These are phyloP conservation scores for Oxycera nigricornis DNA, from an alignment of 2,888 invertebrate genomes.

Conservation along the genomic window DNA sequence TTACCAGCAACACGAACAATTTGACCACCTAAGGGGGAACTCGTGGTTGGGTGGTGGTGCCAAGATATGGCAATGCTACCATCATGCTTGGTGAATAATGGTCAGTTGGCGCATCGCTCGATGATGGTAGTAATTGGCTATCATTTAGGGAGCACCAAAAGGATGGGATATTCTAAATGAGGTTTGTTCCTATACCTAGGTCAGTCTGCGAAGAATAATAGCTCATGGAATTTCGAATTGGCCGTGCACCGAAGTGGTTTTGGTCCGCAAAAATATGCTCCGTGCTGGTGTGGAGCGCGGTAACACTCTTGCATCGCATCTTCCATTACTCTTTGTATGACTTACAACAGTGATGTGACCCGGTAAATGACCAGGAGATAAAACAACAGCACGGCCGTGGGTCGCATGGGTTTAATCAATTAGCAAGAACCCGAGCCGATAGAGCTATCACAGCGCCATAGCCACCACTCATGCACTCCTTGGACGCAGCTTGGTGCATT, in stretches of 20 bases:
- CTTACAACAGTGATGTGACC: background rate
- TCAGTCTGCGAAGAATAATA: background rate
- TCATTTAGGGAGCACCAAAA: too few species aligned
- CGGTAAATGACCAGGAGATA: constrained; percentile 10
- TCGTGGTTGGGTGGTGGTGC: background rate
- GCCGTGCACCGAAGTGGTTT: background rate
- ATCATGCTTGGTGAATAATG: too few species aligned
- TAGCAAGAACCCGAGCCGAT: constrained; percentile 12
- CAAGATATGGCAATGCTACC: background rate
- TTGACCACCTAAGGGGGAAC: constrained; percentile 20
- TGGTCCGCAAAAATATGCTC: too few species aligned
- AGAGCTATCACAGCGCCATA: constrained; percentile 27
- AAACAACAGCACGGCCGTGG: constrained; percentile 1
- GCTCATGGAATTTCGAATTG: background rate
- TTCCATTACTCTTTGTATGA: background rate
- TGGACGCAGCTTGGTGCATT: constrained; percentile 25
- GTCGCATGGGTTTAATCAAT: constrained; percentile 30
- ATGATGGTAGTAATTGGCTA: too few species aligned
- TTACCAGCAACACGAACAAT: constrained; percentile 34
- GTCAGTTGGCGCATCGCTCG: too few species aligned
- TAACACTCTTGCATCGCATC: background rate
- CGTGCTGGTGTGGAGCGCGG: background rate
- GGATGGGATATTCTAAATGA: background rate
- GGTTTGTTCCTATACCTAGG: background rate
- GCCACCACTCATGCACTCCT: background rate